Percentiles rank a stretch among this genome's conserved stretches.
Conservation (phyloP, 2,888 invertebrate species). For the Tubulanus polymorphus region DNA sequence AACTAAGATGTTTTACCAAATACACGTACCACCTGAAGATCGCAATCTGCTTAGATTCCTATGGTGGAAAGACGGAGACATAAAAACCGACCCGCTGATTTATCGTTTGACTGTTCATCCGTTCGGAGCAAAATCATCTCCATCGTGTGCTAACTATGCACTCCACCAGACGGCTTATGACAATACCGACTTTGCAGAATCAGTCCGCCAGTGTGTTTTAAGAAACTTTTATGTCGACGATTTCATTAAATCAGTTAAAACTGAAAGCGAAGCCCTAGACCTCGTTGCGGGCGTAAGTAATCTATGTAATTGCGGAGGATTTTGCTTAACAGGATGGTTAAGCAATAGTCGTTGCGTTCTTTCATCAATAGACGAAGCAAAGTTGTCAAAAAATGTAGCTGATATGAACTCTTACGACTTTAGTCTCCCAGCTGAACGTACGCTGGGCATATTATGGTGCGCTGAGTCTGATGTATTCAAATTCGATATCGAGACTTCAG, state of each 20-base stretch:
- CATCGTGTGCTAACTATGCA: slow-evolving; percentile 5
- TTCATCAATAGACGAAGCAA: slow-evolving; percentile 9
- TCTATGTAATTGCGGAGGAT: slow-evolving; percentile 6
- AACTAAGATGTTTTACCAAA: slow-evolving; percentile 20
- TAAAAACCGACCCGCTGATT: neutral
- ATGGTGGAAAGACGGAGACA: neutral
- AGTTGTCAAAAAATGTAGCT: slow-evolving; percentile 5
- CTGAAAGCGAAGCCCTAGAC: too few relatives aligned
- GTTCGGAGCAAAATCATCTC: slow-evolving; percentile 11
- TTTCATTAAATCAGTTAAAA: slow-evolving; percentile 3
- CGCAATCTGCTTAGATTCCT: neutral
- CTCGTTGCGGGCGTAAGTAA: too few relatives aligned
- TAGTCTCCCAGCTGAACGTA: slow-evolving; percentile 7
- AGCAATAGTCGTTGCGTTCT: slow-evolving; percentile 5
- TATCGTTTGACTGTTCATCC: slow-evolving; percentile 9
- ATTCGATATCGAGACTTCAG: slow-evolving; percentile 6
- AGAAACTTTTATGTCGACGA: slow-evolving; percentile 10
- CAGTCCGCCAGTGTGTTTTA: neutral
- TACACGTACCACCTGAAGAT: neutral
- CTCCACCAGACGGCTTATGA: neutral
- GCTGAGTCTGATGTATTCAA: slow-evolving; percentile 11
- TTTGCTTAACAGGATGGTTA: slow-evolving; percentile 11
- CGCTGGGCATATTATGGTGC: slow-evolving; percentile 12
- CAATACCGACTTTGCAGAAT: neutral
- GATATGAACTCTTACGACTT: neutral